Conservation (phyloP, 2,797 vertebrate genomes). For the Spheniscus humboldti region DNA sequence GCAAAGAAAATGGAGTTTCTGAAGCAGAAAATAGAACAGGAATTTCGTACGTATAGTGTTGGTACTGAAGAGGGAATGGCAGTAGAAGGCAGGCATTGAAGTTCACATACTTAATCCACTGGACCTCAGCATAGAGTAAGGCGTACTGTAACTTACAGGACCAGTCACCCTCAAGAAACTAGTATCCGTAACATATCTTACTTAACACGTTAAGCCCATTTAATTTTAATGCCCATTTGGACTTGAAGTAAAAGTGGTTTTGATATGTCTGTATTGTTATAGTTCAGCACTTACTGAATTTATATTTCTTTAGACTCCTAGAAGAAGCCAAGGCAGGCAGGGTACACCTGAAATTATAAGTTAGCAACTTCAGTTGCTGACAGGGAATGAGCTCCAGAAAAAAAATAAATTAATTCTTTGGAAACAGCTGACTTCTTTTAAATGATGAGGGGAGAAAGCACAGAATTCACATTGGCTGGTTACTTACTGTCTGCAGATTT, state of each 20-base stretch:
- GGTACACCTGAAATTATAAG: background rate
- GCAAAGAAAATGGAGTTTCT: constrained; percentile 98
- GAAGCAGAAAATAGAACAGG: constrained; percentile 97
- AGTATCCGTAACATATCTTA: accelerated
- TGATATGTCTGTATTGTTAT: background rate
- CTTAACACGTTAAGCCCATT: background rate
- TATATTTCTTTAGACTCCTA: background rate
- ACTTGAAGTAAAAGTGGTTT: background rate
- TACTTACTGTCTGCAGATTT: background rate
- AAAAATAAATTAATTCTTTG: background rate
- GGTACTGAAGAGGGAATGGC: accelerated
- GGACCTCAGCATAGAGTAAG: background rate
- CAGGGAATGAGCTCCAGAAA: background rate
- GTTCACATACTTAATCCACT: accelerated
- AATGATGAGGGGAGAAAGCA: background rate
- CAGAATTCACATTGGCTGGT: accelerated
- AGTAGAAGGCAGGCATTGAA: accelerated
- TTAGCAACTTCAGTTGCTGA: background rate
- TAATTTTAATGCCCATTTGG: background rate
- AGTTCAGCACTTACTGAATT: background rate
- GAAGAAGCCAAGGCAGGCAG: background rate
- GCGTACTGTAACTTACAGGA: background rate
- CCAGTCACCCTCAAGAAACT: background rate
- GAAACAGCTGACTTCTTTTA: background rate
- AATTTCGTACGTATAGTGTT: constrained; percentile 82